These are phyloP conservation scores for Hydrotaea cyrtoneurina DNA, from an alignment of 2,888 invertebrate genomes.

Conservation along the genomic window DNA sequence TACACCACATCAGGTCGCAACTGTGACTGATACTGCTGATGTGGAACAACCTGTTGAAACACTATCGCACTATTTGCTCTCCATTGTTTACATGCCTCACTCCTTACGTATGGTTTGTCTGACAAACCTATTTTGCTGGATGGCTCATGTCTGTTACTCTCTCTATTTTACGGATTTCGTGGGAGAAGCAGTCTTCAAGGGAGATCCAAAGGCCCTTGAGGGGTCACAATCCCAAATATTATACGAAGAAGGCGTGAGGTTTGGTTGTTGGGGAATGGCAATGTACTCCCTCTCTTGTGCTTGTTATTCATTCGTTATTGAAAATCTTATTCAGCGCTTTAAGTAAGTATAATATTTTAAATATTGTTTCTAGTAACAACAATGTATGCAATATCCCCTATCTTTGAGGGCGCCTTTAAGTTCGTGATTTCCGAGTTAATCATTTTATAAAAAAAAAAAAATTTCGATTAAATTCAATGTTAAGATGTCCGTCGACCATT, in stretches of 20 bases:
- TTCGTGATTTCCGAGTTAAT: no score
- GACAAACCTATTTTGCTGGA: slow-evolving; percentile 98
- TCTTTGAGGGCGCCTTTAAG: no score
- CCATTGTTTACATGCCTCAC: slow-evolving; percentile 95
- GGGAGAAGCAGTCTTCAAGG: slow-evolving; percentile 79
- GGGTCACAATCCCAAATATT: slow-evolving; percentile 84
- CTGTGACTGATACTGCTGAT: slow-evolving; percentile 28
- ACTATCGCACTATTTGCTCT: slow-evolving; percentile 90
- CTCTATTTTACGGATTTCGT: slow-evolving; percentile 97
- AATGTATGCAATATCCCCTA: no score
- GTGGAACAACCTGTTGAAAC: slow-evolving; percentile 79
- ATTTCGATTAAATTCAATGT: no score
- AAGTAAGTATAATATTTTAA: slow-evolving; percentile 81
- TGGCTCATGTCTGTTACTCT: slow-evolving; percentile 98
- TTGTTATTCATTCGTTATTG: slow-evolving; percentile 93
- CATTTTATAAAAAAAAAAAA: no score
- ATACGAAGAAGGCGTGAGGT: slow-evolving; percentile 95
- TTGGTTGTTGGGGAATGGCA: slow-evolving; percentile 98
- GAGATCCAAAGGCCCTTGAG: slow-evolving; percentile 85
- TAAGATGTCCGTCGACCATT: no score
- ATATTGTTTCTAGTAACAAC: no score
- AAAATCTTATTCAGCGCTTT: slow-evolving; percentile 89
- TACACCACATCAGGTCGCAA: slow-evolving; percentile 28
- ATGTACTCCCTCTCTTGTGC: slow-evolving; percentile 97
- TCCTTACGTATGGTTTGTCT: slow-evolving; percentile 93